Conservation (phyloP, 2,888 invertebrate species). For the Drosophila kambysellisi region DNA sequence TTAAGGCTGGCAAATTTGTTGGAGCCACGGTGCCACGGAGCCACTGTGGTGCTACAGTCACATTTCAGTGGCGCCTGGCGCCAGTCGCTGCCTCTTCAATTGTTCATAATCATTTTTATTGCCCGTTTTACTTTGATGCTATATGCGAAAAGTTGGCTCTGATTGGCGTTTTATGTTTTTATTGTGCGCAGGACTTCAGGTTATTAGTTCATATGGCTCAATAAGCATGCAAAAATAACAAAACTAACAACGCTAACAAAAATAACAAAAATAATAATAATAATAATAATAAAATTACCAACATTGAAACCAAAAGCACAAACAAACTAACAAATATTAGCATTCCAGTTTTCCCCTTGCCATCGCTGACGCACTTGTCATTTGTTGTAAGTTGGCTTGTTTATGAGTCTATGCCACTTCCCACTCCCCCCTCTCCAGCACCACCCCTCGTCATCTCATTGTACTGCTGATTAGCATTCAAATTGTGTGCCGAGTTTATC, state of each 20-base stretch:
- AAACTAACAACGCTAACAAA: neutral
- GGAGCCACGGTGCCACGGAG: slow-evolving; percentile 25
- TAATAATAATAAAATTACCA: slow-evolving; percentile 37
- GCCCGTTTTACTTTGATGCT: slow-evolving; percentile 77
- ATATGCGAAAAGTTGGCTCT: slow-evolving; percentile 73
- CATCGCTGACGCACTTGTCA: slow-evolving; percentile 8
- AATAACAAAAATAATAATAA: neutral
- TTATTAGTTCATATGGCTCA: slow-evolving; percentile 76
- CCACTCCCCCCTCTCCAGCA: neutral
- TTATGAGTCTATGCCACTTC: slow-evolving; percentile 30
- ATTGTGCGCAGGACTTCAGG: slow-evolving; percentile 73
- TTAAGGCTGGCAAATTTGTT: slow-evolving; percentile 64
- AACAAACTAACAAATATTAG: slow-evolving; percentile 13
- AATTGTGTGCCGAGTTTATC: slow-evolving; percentile 80
- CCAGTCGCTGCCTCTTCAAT: slow-evolving; percentile 72
- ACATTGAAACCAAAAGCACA: slow-evolving; percentile 45
- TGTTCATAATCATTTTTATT: slow-evolving; percentile 81
- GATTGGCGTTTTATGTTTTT: slow-evolving; percentile 80
- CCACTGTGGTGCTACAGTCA: slow-evolving; percentile 27
- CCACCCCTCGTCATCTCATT: neutral
- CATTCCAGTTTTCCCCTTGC: neutral
- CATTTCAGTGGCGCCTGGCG: slow-evolving; percentile 43
- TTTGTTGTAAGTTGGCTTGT: slow-evolving; percentile 55
- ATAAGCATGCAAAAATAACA: slow-evolving; percentile 63
- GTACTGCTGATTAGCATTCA: slow-evolving; percentile 74